Evolutionary conservation across 1,140 invertebrate genomes (phyloP).

Genomic region (Drosophila gunungcola): DNA sequence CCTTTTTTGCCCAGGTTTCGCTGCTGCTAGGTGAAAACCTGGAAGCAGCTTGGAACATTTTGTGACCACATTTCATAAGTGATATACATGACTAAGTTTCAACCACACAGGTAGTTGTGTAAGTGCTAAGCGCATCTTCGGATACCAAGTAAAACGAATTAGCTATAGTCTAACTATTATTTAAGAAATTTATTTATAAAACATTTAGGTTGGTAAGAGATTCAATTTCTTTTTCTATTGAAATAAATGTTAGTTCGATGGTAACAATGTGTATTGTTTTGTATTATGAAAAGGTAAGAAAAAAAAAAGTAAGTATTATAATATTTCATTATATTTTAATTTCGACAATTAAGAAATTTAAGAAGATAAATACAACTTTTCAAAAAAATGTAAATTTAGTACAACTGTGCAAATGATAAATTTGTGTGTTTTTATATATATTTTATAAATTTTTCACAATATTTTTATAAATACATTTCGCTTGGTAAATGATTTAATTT

Average conservation of each 20-base stretch:
- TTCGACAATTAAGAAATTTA: too few relatives aligned
- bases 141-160: slow-evolving; percentile 19
- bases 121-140: slow-evolving; percentile 54
- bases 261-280: neutral
- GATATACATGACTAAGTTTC: slow-evolving; percentile 67
- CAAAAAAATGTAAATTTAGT: too few relatives aligned
- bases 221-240: slow-evolving; percentile 29
- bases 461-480: too few relatives aligned
- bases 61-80: slow-evolving; percentile 55
- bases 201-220: slow-evolving; percentile 9
- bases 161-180: slow-evolving; percentile 39
- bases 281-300: too few relatives aligned
- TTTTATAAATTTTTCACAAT: too few relatives aligned
- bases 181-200: slow-evolving; percentile 20
- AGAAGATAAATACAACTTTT: too few relatives aligned
- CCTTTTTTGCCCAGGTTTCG: slow-evolving; percentile 23
- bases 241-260: slow-evolving; percentile 39
- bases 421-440: too few relatives aligned
- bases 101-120: slow-evolving; percentile 29
- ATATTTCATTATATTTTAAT: too few relatives aligned
- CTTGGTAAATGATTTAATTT: too few relatives aligned
- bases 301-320: too few relatives aligned
- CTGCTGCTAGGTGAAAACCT: slow-evolving; percentile 20
- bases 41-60: slow-evolving; percentile 40
- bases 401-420: too few relatives aligned